Conservation (phyloP, 2,888 invertebrate species). For the Entomobrya proxima region DNA sequence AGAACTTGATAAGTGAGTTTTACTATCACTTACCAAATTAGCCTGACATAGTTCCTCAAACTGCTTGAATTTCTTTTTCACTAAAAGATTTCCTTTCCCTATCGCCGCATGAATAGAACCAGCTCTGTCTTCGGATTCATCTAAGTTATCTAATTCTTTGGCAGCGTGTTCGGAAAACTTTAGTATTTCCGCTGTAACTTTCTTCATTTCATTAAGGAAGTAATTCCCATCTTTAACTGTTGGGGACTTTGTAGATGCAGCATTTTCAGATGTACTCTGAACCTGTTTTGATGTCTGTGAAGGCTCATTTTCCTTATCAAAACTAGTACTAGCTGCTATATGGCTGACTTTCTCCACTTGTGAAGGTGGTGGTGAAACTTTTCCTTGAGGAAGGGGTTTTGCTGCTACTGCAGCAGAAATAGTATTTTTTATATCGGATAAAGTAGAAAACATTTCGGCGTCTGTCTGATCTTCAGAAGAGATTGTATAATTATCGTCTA, state of each 20-base stretch:
- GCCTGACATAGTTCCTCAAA: conserved; percentile 88
- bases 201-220: conserved; percentile 82
- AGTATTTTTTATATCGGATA: conserved; percentile 56
- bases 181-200: conserved; percentile 86
- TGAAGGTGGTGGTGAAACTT: background rate
- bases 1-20: no score
- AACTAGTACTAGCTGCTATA: background rate
- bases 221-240: conserved; percentile 85
- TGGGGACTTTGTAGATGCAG: background rate
- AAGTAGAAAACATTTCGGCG: conserved; percentile 20
- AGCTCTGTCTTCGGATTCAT: conserved; percentile 83
- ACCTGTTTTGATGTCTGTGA: background rate
- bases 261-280: background rate
- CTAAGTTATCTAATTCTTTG: conserved; percentile 81
- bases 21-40: conserved; percentile 80
- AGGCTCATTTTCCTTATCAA: conserved; percentile 34
- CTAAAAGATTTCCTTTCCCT: conserved; percentile 92
- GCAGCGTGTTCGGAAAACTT: conserved; percentile 85
- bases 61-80: conserved; percentile 95
- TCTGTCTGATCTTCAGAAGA: conserved; percentile 54
- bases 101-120: conserved; percentile 91
- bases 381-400: conserved; percentile 25
- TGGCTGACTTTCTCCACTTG: background rate
- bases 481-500: conserved; percentile 22
- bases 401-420: conserved; percentile 29